These are phyloP conservation scores for Hippocampus guttulatus DNA, from an alignment of 2,113 vertebrate species.

Conservation along the genomic window DNA sequence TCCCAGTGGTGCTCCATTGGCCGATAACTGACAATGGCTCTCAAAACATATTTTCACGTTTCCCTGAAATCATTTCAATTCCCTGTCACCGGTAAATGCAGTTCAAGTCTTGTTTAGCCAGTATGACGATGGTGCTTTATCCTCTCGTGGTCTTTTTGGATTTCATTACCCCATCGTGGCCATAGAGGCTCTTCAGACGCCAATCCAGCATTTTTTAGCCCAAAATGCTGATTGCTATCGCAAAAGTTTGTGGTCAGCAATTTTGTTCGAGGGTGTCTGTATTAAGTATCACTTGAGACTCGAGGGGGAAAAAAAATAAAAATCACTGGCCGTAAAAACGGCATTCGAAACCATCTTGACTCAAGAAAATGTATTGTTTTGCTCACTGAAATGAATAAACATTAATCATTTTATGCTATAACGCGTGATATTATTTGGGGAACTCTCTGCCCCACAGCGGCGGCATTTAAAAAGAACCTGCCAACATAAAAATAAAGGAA, in stretches of 20 bases:
- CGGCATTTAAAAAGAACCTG: no score
- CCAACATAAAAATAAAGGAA: no score
- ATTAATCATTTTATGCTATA: no score
- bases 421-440: no score
- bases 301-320: no score
- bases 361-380: no score
- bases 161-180: background rate
- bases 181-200: conserved; percentile 1
- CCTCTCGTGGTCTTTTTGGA: background rate
- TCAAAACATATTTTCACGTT: background rate
- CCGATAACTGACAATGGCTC: background rate
- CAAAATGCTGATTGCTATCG: conserved; percentile 7
- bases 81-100: background rate
- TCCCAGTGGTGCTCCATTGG: background rate
- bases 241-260: conserved; percentile 5
- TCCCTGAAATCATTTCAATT: background rate
- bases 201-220: background rate
- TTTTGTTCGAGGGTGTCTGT: conserved; percentile 9
- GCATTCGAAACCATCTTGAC: no score
- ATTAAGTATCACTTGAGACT: background rate
- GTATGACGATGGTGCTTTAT: background rate
- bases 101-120: background rate
- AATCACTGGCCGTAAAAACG: no score
- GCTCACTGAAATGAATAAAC: no score
- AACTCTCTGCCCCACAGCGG: no score